Evolutionary conservation across 1,140 invertebrate species (phyloP), one percentile per base, ranked within the genome.

Genomic region (Pararge aegeria): DNA sequence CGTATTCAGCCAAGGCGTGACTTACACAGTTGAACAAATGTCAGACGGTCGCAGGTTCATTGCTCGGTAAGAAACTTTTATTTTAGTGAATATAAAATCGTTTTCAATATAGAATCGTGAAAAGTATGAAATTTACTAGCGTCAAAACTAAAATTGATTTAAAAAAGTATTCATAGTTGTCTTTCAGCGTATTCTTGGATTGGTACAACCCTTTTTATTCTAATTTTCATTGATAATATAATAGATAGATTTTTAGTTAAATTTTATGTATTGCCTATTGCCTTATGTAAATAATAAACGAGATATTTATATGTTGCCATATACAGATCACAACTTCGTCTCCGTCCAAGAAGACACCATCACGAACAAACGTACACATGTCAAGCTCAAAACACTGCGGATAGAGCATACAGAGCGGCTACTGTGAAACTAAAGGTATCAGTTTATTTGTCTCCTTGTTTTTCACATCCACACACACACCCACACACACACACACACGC

Each of bases 361-460:
- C 95, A 98, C 83, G 97, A 97, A 71, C 96, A 96, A 59, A 96
- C 94, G 1, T 96, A 98, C 70, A 96, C 96, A 5, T 98, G 97
- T 82, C 96, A 97, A 90, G 96, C 96, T 30, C 95, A 97, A 78
- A 97, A 97, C 77, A 95, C 95, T 0, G 95, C 95, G 4, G 95
- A 96, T 80, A 91, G 95, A 57, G 94, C 94, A 1, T 95, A 96
- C 79, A 93, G 94, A 77, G 94, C 93, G 30, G 94, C 95, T n/a
- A 94, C 94, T 78, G 91, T 97, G 4, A 93, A 93, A 58, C 91
- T 97, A 34, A 93, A 95, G 92, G 95, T 96, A 77, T 69, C 63
- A 16, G 0, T 15, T 18, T 55, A 55, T 24, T 15, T 46, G 4
- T 46, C 20, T n/a, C n/a, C n/a, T n/a, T 2, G 7, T 24, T 4